These are phyloP conservation scores for Tangara arthus DNA, from an alignment of 2,797 vertebrate genomes.

Conservation along the genomic window DNA sequence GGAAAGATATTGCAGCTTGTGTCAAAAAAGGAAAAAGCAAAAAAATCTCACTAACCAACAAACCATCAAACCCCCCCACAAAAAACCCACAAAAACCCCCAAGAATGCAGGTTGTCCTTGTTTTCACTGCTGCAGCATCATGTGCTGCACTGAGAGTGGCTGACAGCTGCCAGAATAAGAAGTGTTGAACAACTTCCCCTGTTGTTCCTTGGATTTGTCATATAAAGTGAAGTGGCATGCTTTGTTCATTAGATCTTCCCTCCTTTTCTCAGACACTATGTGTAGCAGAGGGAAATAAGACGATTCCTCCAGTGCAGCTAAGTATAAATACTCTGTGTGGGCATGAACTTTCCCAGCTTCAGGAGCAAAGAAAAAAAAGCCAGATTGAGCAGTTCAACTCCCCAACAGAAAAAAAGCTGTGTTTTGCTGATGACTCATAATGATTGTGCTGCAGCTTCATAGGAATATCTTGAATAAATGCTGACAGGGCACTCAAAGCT, in stretches of 20 bases:
- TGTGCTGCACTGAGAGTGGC: neutral
- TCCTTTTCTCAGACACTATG: neutral
- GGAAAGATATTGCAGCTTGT: neutral
- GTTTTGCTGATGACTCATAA: neutral
- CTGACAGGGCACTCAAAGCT: neutral
- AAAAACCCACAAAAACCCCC: neutral
- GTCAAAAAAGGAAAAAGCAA: neutral
- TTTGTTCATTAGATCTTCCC: neutral
- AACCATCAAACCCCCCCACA: neutral
- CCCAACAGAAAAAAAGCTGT: fast-evolving
- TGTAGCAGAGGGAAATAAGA: neutral
- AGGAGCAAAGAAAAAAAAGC: neutral
- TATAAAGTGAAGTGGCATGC: neutral
- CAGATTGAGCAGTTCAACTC: neutral
- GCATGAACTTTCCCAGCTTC: neutral
- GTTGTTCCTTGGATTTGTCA: neutral
- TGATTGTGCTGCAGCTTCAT: neutral
- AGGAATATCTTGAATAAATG: neutral
- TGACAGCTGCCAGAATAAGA: neutral
- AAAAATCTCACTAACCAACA: neutral
- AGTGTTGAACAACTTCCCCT: neutral
- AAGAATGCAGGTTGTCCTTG: neutral
- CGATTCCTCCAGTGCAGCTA: neutral
- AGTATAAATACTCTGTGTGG: neutral
- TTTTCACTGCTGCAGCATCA: neutral